Conservation (phyloP, 1,140 invertebrate species). For the Drosophila dunni region DNA sequence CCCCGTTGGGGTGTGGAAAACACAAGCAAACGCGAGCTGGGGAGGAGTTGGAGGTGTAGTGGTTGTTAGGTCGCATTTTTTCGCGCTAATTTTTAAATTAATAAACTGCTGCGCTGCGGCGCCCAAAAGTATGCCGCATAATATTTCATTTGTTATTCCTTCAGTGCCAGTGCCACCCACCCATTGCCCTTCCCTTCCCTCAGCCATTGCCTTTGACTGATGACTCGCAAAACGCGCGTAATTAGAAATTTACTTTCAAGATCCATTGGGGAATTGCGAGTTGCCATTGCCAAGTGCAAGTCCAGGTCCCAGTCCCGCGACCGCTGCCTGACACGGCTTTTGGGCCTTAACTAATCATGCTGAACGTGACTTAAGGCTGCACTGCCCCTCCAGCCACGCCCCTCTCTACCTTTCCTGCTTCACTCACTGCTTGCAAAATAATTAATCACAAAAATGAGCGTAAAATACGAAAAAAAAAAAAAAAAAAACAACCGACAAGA, state of each 20-base stretch:
- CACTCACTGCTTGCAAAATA: constrained; percentile 70
- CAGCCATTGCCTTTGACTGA: constrained; percentile 71
- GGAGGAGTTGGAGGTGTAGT: too few species aligned
- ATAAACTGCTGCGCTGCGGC: constrained; percentile 74
- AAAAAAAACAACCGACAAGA: constrained; percentile 57
- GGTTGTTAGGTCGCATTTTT: constrained; percentile 55
- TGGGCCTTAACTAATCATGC: constrained; percentile 79
- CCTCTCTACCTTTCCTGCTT: background rate
- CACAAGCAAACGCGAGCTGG: too few species aligned
- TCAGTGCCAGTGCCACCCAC: constrained; percentile 37
- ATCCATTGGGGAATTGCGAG: constrained; percentile 80
- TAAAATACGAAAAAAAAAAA: constrained; percentile 34
- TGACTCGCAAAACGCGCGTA: constrained; percentile 81
- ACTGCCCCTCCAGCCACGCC: constrained; percentile 32
- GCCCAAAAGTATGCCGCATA: constrained; percentile 78
- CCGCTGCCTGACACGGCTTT: constrained; percentile 70
- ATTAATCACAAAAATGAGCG: constrained; percentile 81
- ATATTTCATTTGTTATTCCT: constrained; percentile 82
- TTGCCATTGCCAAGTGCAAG: constrained; percentile 11
- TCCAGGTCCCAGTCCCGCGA: constrained; percentile 39
- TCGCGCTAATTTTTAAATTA: constrained; percentile 81
- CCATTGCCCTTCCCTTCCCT: background rate
- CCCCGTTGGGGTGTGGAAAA: too few species aligned
- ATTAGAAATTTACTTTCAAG: constrained; percentile 83
- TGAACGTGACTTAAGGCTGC: constrained; percentile 76